Base-by-base conservation (phyloP, 2,797 vertebrate genomes). In the Orestias chungarensis region DNA sequence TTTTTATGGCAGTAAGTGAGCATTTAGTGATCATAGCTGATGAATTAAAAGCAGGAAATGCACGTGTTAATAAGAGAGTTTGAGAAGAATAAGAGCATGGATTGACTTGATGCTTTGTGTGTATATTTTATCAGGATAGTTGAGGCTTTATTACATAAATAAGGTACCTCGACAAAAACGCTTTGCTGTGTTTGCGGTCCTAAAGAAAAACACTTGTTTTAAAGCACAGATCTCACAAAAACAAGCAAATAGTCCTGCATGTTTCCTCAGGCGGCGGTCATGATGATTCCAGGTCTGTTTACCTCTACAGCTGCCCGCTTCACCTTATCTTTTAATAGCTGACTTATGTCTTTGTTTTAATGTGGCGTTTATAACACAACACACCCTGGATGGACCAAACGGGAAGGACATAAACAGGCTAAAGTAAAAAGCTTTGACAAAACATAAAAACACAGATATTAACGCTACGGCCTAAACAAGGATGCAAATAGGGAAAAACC, bases 401-500 rank as follows among this genome's bases (percentile, higher is more conserved):
- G 49, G 29, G 6, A n/a, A 8, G 38, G 64, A 10, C 18, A 23
- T 11, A 33, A 18, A 27, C 1, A 2, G 11, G 35, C 1, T 23
- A 40, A 40, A 42, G 31, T 44, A 5, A 61, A 42, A 52, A 40
- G 9, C 18, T n/a, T 20, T 20, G 40, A n/a, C 9, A 9, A 31
- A 59, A 59, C 31, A 59, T 17, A 11, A 5, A 59, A 35, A 31
- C 3, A 33, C 18, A 17, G 20, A 29, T n/a, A 33, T n/a, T 40
- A 20, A 25, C 9, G 4, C 0, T 17, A 69, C 6, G 80, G 85
- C 88, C 9, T 1, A 0, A 65, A 79, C 78, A 64, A 52, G 11
- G 23, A n/a, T 9, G 12, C 9, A 18, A 25, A 44, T 8, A 18
- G 50, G 73, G 23, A 44, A 47, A 77, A n/a, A n/a, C n/a, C n/a